These are phyloP conservation scores for Heteromormyrus szaboi DNA, from an alignment of 2,797 vertebrate genomes.

Conservation along the genomic window DNA sequence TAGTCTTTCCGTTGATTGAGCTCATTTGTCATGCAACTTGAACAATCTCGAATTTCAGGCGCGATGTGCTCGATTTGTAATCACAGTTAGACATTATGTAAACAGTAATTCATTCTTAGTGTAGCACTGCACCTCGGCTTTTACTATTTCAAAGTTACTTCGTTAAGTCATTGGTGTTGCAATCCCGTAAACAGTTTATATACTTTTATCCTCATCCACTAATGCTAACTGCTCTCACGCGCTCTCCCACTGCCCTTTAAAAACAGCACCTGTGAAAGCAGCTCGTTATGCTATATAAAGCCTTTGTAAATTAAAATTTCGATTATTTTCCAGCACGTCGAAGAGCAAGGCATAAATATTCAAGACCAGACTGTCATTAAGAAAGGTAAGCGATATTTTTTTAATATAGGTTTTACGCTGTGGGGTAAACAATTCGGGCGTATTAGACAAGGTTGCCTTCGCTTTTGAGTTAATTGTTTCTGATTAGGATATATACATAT, in stretches of 20 bases:
- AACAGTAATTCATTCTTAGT: not conserved
- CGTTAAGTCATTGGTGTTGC: not conserved
- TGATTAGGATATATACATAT: not conserved
- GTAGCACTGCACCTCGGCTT: not conserved
- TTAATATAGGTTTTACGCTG: not conserved
- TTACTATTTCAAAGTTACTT: not conserved
- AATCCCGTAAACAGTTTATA: not conserved
- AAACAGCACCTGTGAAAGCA: not conserved
- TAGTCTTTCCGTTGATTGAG: not conserved
- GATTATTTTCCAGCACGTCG: slow-evolving; percentile 86
- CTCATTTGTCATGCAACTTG: slow-evolving; percentile 9
- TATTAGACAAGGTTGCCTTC: not conserved
- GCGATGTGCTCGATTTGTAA: not conserved
- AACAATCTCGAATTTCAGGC: not conserved
- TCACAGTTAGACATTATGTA: slow-evolving; percentile 2
- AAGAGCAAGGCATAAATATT: slow-evolving; percentile 98
- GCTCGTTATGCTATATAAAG: not conserved
- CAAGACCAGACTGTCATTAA: slow-evolving; percentile 99
- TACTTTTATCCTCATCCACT: not conserved
- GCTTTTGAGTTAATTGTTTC: not conserved
- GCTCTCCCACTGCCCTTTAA: not conserved
- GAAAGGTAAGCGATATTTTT: slow-evolving; percentile 85
- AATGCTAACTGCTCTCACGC: not conserved
- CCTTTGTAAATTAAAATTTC: not conserved
- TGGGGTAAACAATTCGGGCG: not conserved